Base-by-base conservation (phyloP, 2,888 invertebrate species). In the Drosophila conformis region DNA sequence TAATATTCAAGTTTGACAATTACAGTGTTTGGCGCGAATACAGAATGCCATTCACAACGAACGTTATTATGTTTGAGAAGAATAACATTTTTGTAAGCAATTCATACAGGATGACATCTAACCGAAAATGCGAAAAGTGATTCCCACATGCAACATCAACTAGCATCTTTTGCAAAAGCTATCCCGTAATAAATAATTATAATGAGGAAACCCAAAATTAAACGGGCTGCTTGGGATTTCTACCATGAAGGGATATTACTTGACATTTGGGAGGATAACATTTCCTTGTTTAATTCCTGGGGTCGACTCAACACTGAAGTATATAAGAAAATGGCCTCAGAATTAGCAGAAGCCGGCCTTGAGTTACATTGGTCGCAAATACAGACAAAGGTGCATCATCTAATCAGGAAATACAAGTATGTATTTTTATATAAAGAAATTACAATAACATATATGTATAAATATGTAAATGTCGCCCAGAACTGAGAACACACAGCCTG, bases 1-100 rank as follows among this genome's bases (percentile, higher is more conserved):
- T 0, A 5, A 65, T 21, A 42, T 65, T 57, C 5, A 49, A 64
- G 64, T 25, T n/a, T 7, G 2, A 33, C 6, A n/a, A 27, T 27
- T 27, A 27, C 27, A 27, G 27, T 4, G 10, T 38, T 29, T 29
- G 27, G 3, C 10, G 36, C 29, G 36, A 51, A 60, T 60, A 15
- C 7, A 21, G 2, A 51, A 31, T n/a, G 7, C 29, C n/a, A 60
- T 38, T 60, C 35, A 54, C 36, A 8, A 18, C 5, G 25, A 0
- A 8, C 4, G 1, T 4, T 8, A 4, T 18, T 49, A 4, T 18
- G 13, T 0, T 46, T 46, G n/a, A 40, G 4, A 21, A 21, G 13
- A 11, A 1, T 2, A n/a, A 29, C 6, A 29, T 51, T 29, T 51
- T 29, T 2, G 8, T 21, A 11, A 21, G 21, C 21, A 11, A 21